These are phyloP conservation scores for Delphinapterus leucas DNA, from an alignment of 2,113 vertebrate genomes.

Conservation along the genomic window DNA sequence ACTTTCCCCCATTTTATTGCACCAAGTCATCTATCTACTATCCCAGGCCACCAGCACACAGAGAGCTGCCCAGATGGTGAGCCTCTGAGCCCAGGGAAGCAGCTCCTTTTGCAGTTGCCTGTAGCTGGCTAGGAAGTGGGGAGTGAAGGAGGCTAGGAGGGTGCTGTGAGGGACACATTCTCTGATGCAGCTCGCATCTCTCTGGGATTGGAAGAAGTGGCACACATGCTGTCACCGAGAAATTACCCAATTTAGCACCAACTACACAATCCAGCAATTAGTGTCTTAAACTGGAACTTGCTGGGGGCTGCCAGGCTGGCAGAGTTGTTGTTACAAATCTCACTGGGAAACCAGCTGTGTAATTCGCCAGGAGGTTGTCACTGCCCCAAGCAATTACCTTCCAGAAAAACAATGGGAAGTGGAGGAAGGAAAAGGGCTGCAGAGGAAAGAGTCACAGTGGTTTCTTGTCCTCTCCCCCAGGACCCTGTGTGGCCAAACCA, in stretches of 20 bases:
- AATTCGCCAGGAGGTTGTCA: conserved; percentile 67
- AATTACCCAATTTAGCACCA: conserved; percentile 79
- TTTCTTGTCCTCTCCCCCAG: conserved; percentile 38
- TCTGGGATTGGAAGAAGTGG: conserved; percentile 60
- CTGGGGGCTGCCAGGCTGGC: conserved; percentile 75
- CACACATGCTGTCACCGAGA: conserved; percentile 73
- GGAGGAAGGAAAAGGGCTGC: conserved; percentile 13
- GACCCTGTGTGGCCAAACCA: conserved; percentile 7
- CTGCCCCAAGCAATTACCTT: conserved; percentile 70
- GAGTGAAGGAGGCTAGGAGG: conserved; percentile 25
- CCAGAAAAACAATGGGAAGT: conserved; percentile 65
- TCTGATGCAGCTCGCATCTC: conserved; percentile 56
- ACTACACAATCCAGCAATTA: conserved; percentile 77
- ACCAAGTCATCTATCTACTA: background rate
- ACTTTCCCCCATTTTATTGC: background rate
- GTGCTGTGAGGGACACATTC: conserved; percentile 16
- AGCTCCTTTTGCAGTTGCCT: background rate
- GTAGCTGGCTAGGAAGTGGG: background rate
- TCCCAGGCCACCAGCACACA: background rate
- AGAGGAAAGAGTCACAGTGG: conserved; percentile 27
- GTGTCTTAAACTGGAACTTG: conserved; percentile 81
- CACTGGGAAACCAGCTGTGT: conserved; percentile 72
- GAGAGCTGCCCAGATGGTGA: background rate
- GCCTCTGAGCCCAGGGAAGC: background rate
- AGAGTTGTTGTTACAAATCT: conserved; percentile 64